phyloP scores from a whole-genome alignment of 2,113 vertebrate genomes.

The Pitta sordida region DNA sequence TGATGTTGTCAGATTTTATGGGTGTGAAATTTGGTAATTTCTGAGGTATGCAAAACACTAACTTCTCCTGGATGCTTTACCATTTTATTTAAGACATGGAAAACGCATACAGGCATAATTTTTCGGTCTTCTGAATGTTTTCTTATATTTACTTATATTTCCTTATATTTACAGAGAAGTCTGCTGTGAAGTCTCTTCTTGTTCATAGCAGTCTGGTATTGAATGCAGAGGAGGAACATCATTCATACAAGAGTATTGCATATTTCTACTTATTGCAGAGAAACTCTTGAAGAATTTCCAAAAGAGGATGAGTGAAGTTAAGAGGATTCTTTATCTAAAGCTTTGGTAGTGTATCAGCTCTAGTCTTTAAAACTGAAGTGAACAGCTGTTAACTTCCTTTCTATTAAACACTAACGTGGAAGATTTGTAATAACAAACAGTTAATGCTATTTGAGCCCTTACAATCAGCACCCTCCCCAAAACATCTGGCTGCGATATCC shows the following conservation, averaged over 20 bases:
- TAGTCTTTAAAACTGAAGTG: conserved; percentile 50
- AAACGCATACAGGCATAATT: neutral
- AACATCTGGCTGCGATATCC: conserved; percentile 25
- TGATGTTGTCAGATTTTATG: neutral
- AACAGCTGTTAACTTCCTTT: conserved; percentile 44
- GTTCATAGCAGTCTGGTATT: neutral
- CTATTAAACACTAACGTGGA: neutral
- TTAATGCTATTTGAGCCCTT: conserved; percentile 38
- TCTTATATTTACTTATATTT: neutral
- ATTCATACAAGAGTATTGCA: neutral
- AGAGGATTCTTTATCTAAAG: conserved; percentile 36
- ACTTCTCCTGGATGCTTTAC: neutral
- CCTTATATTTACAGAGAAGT: neutral
- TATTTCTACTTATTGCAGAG: neutral
- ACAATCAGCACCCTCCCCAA: conserved; percentile 2
- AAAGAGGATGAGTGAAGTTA: conserved; percentile 58
- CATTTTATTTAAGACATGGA: neutral
- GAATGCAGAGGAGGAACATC: neutral
- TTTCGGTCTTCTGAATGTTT: neutral
- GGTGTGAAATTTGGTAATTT: neutral
- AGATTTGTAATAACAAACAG: conserved; percentile 44
- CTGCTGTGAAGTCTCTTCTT: neutral
- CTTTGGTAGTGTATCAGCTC: neutral
- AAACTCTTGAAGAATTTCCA: conserved; percentile 59
- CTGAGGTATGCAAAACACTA: neutral